Percentiles rank a stretch among this genome's conserved stretches.
Evolutionary conservation across 2,888 invertebrate genomes (phyloP).

Genomic region (Abrostola tripartita): DNA sequence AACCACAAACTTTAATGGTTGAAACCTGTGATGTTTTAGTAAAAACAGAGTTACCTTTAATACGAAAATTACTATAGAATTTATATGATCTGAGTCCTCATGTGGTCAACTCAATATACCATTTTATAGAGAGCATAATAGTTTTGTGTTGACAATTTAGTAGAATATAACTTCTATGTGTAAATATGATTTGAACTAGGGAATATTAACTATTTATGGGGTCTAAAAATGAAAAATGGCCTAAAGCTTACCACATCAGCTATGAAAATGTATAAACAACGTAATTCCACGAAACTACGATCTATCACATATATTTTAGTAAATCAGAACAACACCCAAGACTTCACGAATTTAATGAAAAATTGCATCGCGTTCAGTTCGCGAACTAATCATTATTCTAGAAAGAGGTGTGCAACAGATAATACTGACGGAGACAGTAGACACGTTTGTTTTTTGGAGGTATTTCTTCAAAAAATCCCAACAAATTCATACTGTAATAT

Average conservation of each 20-base stretch:
- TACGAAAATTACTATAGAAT: conserved; percentile 12
- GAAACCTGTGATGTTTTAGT: conserved; percentile 14
- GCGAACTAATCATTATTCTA: conserved; percentile 31
- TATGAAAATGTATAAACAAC: conserved; percentile 46
- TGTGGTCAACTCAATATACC: conserved; percentile 17
- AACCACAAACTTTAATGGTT: conserved; percentile 16
- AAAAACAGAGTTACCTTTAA: conserved; percentile 14
- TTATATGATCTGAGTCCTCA: conserved; percentile 13
- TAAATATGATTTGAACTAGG: conserved; percentile 9
- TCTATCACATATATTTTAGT: conserved; percentile 51
- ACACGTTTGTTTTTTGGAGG: conserved; percentile 17
- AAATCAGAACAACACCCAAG: conserved; percentile 46
- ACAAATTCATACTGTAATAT: neutral
- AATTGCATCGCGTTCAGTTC: conserved; percentile 22
- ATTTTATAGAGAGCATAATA: conserved; percentile 46
- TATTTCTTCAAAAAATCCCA: conserved; percentile 20
- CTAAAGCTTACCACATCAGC: conserved; percentile 46
- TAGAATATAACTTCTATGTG: conserved; percentile 25
- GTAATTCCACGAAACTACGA: conserved; percentile 39
- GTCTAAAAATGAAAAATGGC: conserved; percentile 24
- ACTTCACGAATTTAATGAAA: conserved; percentile 39
- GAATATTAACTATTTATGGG: conserved; percentile 20
- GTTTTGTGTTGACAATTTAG: conserved; percentile 44
- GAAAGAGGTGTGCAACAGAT: conserved; percentile 48
- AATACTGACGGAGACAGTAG: conserved; percentile 40